Evolutionary conservation across 2,113 vertebrate species (phyloP).

Genomic region (Bubo scandiacus): DNA sequence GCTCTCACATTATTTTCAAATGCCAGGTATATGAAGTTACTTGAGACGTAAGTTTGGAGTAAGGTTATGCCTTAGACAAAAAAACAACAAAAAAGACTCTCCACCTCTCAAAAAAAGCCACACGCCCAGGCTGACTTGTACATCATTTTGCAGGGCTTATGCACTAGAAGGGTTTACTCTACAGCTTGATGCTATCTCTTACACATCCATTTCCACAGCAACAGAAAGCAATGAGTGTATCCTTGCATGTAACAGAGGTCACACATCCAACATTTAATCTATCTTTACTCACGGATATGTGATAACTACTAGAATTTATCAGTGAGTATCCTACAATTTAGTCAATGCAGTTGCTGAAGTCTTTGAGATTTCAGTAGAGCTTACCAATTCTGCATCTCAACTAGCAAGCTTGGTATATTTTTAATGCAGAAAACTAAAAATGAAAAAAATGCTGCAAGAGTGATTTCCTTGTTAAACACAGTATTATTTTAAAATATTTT

Average conservation of each 20-base stretch:
- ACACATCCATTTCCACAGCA: neutral
- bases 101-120: neutral
- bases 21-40: neutral
- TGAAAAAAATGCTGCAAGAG: neutral
- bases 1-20: neutral
- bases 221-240: neutral
- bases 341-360: neutral
- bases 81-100: neutral
- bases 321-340: neutral
- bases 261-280: neutral
- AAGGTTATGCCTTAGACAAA: neutral
- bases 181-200: neutral
- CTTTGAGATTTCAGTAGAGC: neutral
- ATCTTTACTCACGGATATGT: accelerated
- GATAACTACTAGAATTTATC: neutral
- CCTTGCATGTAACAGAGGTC: neutral
- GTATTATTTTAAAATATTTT: neutral
- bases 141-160: neutral
- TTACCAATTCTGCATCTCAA: neutral
- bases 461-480: neutral
- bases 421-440: neutral
- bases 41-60: neutral
- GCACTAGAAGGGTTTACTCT: neutral
- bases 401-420: neutral
- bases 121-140: neutral